Evolutionary conservation across 23 tunicate genomes (phyloP), one percentile per base, ranked within the genome.

Genomic region (Aplidium turbinatum): DNA sequence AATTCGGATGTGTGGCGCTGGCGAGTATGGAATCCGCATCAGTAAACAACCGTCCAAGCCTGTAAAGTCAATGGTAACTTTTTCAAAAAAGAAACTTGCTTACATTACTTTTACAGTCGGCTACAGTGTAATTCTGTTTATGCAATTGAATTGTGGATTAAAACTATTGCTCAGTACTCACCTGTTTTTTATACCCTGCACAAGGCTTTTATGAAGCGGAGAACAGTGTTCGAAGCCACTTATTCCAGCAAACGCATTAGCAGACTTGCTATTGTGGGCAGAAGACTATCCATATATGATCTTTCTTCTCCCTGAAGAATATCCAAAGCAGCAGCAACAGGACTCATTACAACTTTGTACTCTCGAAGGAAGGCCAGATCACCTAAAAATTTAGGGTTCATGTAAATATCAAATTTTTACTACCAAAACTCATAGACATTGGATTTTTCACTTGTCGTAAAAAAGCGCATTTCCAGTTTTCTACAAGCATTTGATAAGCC

Each of bases 211-310:
- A 4, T 27, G 67, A 60, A 60, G 67, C 36, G 35, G 35, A 60
- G 67, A 60, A 30, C 67, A 60, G 67, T 60, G 31, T 60, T 60
- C 19, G 11, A 28, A 16, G 67, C 36, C 22, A 29, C 38, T 6
- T 35, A 16, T 60, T 60, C 38, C 6, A 27, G 35, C 36, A n/a
- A n/a, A n/a, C n/a, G n/a, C n/a, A n/a, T n/a, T 30, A 60, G 31
- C 67, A 60, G n/a, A 60, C 67, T 60, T 60, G 72, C 72, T 38
- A 66, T 13, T 16, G 29, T 66, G 30, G 51, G 72, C 51, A 66
- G 52, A 24, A 66, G 31, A 13, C 11, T 30, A 30, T 51, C 72
- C 72, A 66, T 38, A 70, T 56, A 71, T 4, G 70, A 69, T 22
- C 16, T 71, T 19, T 51, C 47, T 71, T 50, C 71, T 19, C 63